Evolutionary conservation across 1,140 invertebrate genomes (phyloP).

Genomic region (Lasioglossum albipes): DNA sequence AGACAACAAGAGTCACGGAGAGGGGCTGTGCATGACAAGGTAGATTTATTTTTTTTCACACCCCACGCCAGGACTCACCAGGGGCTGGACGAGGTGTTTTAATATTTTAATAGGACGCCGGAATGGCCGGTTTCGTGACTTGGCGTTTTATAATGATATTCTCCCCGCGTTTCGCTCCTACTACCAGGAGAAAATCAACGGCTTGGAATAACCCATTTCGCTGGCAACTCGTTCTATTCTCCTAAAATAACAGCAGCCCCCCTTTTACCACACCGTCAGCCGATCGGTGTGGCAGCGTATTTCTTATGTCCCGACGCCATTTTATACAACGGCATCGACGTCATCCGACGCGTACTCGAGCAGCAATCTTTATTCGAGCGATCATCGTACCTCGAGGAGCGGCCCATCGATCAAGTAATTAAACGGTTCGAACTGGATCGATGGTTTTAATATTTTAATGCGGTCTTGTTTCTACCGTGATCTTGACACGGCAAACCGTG

Average conservation of each 20-base stretch:
- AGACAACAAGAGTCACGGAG: constrained; percentile 71
- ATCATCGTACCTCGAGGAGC: not conserved
- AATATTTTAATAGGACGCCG: constrained; percentile 80
- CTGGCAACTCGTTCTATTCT: constrained; percentile 64
- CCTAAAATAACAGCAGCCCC: constrained; percentile 63
- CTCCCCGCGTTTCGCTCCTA: constrained; percentile 76
- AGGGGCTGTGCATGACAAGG: constrained; percentile 79
- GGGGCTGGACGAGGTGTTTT: constrained; percentile 78
- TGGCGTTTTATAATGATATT: constrained; percentile 80
- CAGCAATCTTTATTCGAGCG: not conserved
- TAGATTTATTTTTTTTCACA: constrained; percentile 79
- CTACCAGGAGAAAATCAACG: constrained; percentile 74
- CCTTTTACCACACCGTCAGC: constrained; percentile 37
- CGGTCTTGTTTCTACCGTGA: not conserved
- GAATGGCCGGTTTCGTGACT: constrained; percentile 79
- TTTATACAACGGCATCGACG: constrained; percentile 24
- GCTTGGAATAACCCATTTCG: constrained; percentile 74
- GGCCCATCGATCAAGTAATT: not conserved
- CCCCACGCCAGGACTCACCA: constrained; percentile 71
- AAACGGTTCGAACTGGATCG: constrained; percentile 12
- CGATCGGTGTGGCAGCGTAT: constrained; percentile 45
- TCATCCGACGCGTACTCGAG: constrained; percentile 27
- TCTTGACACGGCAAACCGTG: no score
- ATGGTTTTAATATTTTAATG: constrained; percentile 14
- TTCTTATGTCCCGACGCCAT: constrained; percentile 38